phyloP scores from a whole-genome alignment of 2,113 vertebrate species.

The Lamprotornis superbus region DNA sequence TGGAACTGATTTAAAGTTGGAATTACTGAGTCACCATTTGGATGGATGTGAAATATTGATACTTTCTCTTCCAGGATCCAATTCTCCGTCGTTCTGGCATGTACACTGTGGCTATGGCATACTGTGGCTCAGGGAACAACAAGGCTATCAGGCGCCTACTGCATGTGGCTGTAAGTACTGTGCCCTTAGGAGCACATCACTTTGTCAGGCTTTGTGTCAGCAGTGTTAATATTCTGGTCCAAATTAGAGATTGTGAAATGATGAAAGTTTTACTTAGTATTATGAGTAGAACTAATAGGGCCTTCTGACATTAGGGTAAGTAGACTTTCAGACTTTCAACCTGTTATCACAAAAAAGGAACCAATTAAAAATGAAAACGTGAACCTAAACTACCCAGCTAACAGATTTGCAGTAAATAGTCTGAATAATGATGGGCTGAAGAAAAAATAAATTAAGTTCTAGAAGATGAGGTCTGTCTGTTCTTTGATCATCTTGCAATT shows the following conservation, averaged over 20 bases:
- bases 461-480: background rate
- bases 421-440: background rate
- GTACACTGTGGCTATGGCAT: conserved; percentile 99
- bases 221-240: background rate
- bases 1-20: background rate
- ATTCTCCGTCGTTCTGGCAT: conserved; percentile 97
- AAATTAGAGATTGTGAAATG: background rate
- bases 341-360: background rate
- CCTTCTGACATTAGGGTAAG: background rate
- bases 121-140: conserved; percentile 98
- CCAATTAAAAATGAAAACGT: background rate
- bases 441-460: background rate
- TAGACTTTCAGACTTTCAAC: background rate
- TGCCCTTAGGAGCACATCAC: background rate
- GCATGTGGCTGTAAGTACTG: conserved; percentile 92
- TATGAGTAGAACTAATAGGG: background rate
- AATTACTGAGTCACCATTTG: background rate
- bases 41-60: background rate
- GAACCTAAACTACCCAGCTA: background rate
- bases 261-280: background rate
- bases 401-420: background rate
- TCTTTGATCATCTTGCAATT: background rate
- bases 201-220: background rate
- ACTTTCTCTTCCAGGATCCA: conserved; percentile 83
- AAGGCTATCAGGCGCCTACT: conserved; percentile 96